A percentile compares a stretch with the other conserved stretches of the same genome.
Conservation (phyloP, 92 coral and sea anemone genomes). For the Epizoanthus scotinus region DNA sequence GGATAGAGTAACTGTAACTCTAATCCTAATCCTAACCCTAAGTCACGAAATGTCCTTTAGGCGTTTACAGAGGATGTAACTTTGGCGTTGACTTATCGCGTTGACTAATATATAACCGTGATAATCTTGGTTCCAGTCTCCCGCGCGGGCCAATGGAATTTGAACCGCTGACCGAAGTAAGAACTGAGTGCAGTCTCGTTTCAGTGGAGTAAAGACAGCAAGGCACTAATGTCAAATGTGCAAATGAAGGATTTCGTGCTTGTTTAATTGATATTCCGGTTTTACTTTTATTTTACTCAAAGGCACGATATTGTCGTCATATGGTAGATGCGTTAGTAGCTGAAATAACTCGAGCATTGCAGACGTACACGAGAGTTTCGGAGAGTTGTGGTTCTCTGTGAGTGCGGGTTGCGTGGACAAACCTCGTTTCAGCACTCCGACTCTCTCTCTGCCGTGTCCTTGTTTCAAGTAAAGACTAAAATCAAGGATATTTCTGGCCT, state of each 20-base stretch:
- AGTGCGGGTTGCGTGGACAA: neutral
- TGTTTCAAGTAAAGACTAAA: slow-evolving; percentile 8
- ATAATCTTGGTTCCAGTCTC: too few species aligned
- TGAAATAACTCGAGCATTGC: neutral
- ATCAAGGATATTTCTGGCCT: slow-evolving; percentile 24
- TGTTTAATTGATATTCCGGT: slow-evolving; percentile 8
- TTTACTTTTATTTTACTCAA: slow-evolving; percentile 9
- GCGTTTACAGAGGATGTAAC: too few species aligned
- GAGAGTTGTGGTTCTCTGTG: neutral
- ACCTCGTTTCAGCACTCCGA: slow-evolving; percentile 36
- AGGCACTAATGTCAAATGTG: neutral
- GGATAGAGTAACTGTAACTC: too few species aligned
- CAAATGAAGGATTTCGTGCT: too few species aligned
- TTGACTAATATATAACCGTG: too few species aligned
- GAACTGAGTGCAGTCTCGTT: slow-evolving; percentile 12
- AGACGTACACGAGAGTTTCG: neutral
- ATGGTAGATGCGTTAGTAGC: neutral
- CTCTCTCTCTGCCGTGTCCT: neutral
- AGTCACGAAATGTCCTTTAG: too few species aligned
- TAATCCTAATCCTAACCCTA: too few species aligned
- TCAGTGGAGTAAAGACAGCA: neutral
- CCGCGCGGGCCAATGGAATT: neutral
- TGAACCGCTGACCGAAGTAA: slow-evolving; percentile 24
- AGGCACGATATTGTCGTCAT: neutral
- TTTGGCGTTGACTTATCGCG: too few species aligned